phyloP scores from a whole-genome alignment of 2,888 invertebrate species.

The Pristionchus japonicus region DNA sequence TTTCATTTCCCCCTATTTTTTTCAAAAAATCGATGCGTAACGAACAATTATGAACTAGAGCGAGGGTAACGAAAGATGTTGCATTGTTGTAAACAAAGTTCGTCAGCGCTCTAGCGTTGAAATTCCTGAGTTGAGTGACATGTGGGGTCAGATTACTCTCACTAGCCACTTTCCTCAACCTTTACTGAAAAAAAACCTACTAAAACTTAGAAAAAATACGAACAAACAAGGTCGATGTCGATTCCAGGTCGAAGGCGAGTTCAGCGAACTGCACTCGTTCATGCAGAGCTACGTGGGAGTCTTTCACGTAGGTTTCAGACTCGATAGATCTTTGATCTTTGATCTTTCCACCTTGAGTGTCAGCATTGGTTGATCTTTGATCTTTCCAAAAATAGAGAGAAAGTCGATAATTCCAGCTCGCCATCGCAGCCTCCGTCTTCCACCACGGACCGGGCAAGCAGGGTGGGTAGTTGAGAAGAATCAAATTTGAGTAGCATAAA shows the following conservation, averaged over 20 bases:
- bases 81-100: neutral
- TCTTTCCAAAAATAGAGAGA: neutral
- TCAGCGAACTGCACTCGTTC: conserved; percentile 62
- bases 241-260: conserved; percentile 58
- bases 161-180: neutral
- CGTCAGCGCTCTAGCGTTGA: neutral
- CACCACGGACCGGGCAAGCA: conserved; percentile 25
- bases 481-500: too few species aligned
- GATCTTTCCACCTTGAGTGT: neutral
- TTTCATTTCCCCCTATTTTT: too few species aligned
- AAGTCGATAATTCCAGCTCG: neutral
- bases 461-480: neutral
- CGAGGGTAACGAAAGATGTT: too few species aligned
- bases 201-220: too few species aligned
- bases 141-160: neutral
- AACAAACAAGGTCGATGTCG: too few species aligned
- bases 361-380: neutral
- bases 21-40: too few species aligned
- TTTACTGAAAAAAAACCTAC: neutral
- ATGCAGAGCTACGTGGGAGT: conserved; percentile 64
- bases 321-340: neutral
- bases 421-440: conserved; percentile 5
- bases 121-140: neutral
- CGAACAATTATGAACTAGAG: too few species aligned
- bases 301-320: conserved; percentile 58